Conservation (phyloP, 1,140 invertebrate species). For the Maniola jurtina region DNA sequence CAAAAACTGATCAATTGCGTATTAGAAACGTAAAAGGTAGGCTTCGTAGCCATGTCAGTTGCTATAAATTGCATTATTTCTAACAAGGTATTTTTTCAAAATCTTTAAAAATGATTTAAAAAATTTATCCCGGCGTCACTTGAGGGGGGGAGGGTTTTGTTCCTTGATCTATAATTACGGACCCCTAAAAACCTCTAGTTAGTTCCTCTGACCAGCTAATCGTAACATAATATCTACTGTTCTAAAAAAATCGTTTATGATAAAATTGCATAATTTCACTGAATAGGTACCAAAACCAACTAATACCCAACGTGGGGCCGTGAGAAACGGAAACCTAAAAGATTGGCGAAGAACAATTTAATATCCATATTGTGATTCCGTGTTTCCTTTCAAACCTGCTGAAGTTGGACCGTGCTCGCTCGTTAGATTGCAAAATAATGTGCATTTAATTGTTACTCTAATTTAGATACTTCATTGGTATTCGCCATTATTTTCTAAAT, state of each 20-base stretch:
- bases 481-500: background rate
- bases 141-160: too few species aligned
- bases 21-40: too few species aligned
- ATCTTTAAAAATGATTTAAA: too few species aligned
- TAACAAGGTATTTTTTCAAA: too few species aligned
- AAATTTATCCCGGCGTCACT: too few species aligned
- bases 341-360: slow-evolving; percentile 7
- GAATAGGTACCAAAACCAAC: background rate
- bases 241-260: too few species aligned
- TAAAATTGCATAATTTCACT: background rate
- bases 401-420: background rate
- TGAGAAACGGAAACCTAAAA: slow-evolving; percentile 21
- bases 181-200: too few species aligned
- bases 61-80: too few species aligned
- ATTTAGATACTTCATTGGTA: slow-evolving; percentile 13
- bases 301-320: background rate
- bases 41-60: too few species aligned
- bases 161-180: too few species aligned
- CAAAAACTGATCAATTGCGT: background rate
- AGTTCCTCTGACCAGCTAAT: too few species aligned
- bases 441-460: slow-evolving; percentile 12
- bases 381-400: slow-evolving; percentile 18
- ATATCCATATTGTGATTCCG: slow-evolving; percentile 8
- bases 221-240: too few species aligned
- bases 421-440: background rate